These are phyloP conservation scores for Actias luna DNA, from an alignment of 2,888 invertebrate species.

Conservation along the genomic window DNA sequence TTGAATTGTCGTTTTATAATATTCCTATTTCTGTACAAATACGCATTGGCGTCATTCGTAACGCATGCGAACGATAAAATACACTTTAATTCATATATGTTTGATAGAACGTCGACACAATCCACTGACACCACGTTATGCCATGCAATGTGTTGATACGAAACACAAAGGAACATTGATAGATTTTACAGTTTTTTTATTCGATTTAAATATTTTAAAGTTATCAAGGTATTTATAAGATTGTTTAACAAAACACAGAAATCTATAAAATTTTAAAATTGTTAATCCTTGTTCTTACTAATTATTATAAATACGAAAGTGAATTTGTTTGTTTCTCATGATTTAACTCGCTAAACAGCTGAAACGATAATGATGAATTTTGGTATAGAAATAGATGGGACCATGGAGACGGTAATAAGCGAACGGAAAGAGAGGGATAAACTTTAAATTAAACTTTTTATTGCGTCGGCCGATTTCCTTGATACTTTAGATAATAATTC, in stretches of 20 bases:
- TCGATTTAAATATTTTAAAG: too few species aligned
- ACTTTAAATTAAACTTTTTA: too few species aligned
- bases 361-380: too few species aligned
- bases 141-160: not conserved
- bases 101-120: constrained; percentile 2
- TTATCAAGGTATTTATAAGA: not conserved
- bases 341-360: too few species aligned
- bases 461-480: too few species aligned
- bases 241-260: not conserved
- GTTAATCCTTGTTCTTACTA: not conserved
- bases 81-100: constrained; percentile 43
- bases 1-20: constrained; percentile 40
- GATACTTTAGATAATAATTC: too few species aligned
- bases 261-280: not conserved
- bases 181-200: too few species aligned
- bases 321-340: too few species aligned
- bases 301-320: too few species aligned
- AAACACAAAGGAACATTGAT: not conserved
- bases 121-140: constrained; percentile 5
- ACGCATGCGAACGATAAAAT: constrained; percentile 53
- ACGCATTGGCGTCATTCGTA: constrained; percentile 39
- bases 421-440: too few species aligned
- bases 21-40: constrained; percentile 44
- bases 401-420: too few species aligned
- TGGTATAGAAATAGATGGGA: too few species aligned